Evolutionary conservation across 2,888 invertebrate species (phyloP), one percentile per base, ranked within the genome.

Genomic region (Melieria crassipennis): DNA sequence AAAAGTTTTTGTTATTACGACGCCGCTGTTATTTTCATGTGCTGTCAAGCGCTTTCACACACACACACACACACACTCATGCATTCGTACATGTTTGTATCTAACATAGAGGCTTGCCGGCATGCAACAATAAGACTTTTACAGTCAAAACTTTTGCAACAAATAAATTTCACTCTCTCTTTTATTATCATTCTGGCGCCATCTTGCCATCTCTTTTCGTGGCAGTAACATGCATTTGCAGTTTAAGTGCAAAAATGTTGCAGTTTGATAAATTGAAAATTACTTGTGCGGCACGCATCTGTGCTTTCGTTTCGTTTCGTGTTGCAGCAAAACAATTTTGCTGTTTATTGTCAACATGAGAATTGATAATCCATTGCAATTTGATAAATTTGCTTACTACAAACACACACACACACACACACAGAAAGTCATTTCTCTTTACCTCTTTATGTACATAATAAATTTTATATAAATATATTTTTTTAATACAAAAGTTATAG

Each of bases 261-360:
- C 71, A 67, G 67, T 71, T 71, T 71, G 71, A 71, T 67, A 71
- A 71, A 67, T 71, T 71, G 67, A 67, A 71, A 67, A 67, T 71
- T 67, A 61, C 52, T 67, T 67, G 67, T 52, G 60, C 30, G 67
- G 52, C 67, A 67, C 52, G 67, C 67, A 67, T 61, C 60, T 67
- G 61, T 67, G 67, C 57, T 50, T 61, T 45, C 30, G 48, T 48
- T 52, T 61, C 13, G 3, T 46, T 45, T 43, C 43, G n/a, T 43
- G 48, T 45, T 50, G 9, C 11, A 45, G 50, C 52, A 30, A 6
- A 43, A 43, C 30, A 58, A 58, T 67, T 16, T 66, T 65, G 46
- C 16, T 47, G 5, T 57, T 57, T 57, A 42, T 58, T 58, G 30
- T 58, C 16, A 16, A 43, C 10, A 11, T 4, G 43, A 58, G 10